Base-by-base conservation (phyloP, 1,140 invertebrate genomes). In the Caenorhabditis inopinata region DNA sequence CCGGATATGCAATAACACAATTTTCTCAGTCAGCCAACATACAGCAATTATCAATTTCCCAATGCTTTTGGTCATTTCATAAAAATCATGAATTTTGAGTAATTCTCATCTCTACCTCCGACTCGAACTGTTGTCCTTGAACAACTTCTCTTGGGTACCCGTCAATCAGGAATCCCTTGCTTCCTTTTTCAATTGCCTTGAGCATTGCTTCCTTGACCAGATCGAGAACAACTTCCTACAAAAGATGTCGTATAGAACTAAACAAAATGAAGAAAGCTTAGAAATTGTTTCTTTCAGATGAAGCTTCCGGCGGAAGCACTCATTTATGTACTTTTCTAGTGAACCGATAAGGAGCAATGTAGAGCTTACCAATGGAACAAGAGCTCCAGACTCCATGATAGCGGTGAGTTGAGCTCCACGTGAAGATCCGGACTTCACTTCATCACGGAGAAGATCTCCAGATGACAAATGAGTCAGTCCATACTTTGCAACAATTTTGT, bases 401-500 rank as follows among this genome's bases (percentile, higher is more conserved):
- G 92, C 92, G 38, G 93, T 93, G 48, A 97, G 90, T 74, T 93
- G 91, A 83, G 94, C 92, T 3, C 94, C 95, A 76, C 94, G 90
- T 11, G 92, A 91, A 5, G 95, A 95, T 16, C 95, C 95, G 35
- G 93, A 94, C 27, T 91, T 91, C 7, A 95, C 91, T 90, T 99
- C 96, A 84, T 93, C 94, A 2, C 97, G 91, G 49, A 88, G 79
- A n/a, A 99, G 90, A 90, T 99, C 97, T 1, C 97, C 97, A 76
- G 97, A 97, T 11, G 96, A 98, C n/a, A 99, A 90, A 89, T 99
- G 97, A 12, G 94, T 93, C 89, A 93, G 98, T 62, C 93, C 94
- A 90, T 93, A 99, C 85, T 94, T 91, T 86, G 95, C 90, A 1
- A 95, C 94, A 84, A 99, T 98, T 85, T 93, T 92, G 12, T 92